Conservation (phyloP, 2,113 vertebrate species). For the Sylvietta virens region DNA sequence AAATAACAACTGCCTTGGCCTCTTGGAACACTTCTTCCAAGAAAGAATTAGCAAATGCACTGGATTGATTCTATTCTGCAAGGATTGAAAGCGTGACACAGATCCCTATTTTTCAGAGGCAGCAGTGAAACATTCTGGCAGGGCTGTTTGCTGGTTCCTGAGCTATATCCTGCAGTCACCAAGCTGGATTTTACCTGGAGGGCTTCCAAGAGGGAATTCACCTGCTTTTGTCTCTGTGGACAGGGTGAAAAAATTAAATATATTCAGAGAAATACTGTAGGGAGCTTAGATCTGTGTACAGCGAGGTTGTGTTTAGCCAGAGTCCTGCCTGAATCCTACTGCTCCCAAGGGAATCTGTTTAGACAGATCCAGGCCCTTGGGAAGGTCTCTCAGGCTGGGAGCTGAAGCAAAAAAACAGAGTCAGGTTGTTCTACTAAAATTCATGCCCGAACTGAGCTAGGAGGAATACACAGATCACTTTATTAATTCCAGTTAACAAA, state of each 20-base stretch:
- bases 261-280: neutral
- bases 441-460: neutral
- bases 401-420: neutral
- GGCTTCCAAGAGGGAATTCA: neutral
- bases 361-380: neutral
- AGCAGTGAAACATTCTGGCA: fast-evolving
- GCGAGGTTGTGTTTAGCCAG: neutral
- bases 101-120: neutral
- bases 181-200: neutral
- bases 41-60: neutral
- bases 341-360: neutral
- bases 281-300: neutral
- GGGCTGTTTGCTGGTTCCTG: neutral
- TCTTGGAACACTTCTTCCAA: neutral
- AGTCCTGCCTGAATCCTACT: neutral
- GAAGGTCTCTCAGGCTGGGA: neutral
- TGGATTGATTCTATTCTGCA: no score
- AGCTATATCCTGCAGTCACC: fast-evolving
- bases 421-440: neutral
- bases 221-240: neutral
- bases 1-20: neutral
- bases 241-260: neutral
- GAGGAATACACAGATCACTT: neutral
- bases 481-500: neutral
- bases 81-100: neutral